Conservation (phyloP, 1,140 invertebrate genomes). For the Hirudo medicinalis region DNA sequence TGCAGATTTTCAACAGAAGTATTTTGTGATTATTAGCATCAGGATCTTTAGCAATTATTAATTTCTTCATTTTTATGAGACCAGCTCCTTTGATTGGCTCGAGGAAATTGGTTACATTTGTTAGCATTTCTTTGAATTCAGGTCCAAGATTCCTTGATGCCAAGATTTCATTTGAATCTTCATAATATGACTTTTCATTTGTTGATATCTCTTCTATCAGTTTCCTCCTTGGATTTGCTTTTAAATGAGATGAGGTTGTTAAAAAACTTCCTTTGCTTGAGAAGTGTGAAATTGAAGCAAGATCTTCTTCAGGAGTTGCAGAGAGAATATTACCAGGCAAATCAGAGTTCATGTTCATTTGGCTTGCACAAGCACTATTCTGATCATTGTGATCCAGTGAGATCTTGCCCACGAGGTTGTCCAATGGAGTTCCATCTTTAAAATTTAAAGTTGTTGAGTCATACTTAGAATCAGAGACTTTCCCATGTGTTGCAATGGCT, state of each 20-base stretch:
- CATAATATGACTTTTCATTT: too few relatives aligned
- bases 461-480: slow-evolving; percentile 1
- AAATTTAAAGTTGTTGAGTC: too few relatives aligned
- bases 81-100: background rate
- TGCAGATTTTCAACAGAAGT: slow-evolving; percentile 4
- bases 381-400: too few relatives aligned
- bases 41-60: background rate
- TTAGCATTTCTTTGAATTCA: slow-evolving; percentile 1
- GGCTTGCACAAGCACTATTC: too few relatives aligned
- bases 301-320: background rate
- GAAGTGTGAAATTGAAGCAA: background rate
- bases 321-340: background rate
- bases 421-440: too few relatives aligned
- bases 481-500: background rate
- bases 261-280: too few relatives aligned
- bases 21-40: background rate
- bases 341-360: background rate
- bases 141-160: too few relatives aligned
- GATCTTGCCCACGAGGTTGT: too few relatives aligned
- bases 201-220: too few relatives aligned
- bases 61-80: background rate
- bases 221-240: too few relatives aligned
- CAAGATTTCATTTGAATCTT: too few relatives aligned
- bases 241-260: too few relatives aligned
- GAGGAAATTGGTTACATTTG: background rate